Percentiles rank a stretch among this genome's conserved stretches.
These are phyloP conservation scores for Drosophila mayri DNA, from an alignment of 1,140 invertebrate genomes.

Conservation along the genomic window DNA sequence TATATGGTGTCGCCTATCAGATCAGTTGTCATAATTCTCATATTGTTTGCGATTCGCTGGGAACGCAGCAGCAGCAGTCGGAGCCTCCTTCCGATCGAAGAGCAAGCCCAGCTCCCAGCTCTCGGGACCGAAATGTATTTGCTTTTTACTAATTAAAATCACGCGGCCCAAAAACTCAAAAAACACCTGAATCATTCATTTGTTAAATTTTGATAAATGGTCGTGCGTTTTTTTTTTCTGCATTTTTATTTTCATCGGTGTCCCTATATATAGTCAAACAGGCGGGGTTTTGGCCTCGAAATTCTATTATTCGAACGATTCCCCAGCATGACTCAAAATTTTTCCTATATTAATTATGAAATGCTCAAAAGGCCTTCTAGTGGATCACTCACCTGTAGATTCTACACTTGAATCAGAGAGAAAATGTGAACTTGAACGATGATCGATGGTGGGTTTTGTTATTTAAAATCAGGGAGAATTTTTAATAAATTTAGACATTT, in stretches of 20 bases:
- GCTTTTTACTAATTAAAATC: conserved; percentile 76
- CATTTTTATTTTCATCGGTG: conserved; percentile 11
- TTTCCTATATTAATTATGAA: conserved; percentile 39
- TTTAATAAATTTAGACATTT: no score
- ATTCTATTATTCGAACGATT: conserved; percentile 45
- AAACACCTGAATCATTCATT: conserved; percentile 75
- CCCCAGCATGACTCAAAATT: conserved; percentile 44
- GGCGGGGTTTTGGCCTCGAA: conserved; percentile 54
- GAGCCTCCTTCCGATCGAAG: conserved; percentile 6
- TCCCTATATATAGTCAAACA: conserved; percentile 47
- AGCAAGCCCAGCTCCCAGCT: conserved; percentile 12
- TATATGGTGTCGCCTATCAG: conserved; percentile 83
- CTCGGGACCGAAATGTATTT: conserved; percentile 53
- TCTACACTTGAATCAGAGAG: conserved; percentile 13
- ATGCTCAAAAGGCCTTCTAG: conserved; percentile 22
- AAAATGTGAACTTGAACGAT: neutral
- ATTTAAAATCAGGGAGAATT: neutral
- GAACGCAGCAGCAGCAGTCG: conserved; percentile 37
- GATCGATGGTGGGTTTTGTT: conserved; percentile 2
- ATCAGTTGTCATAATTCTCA: conserved; percentile 83
- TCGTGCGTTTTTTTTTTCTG: conserved; percentile 23
- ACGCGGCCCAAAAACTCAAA: conserved; percentile 42
- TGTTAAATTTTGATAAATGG: conserved; percentile 80
- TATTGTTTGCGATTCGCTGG: conserved; percentile 69
- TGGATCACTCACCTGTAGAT: conserved; percentile 42